A percentile compares a stretch with the other conserved stretches of the same genome.
phyloP scores from a whole-genome alignment of 1,140 invertebrate species.

The Latrodectus geometricus region DNA sequence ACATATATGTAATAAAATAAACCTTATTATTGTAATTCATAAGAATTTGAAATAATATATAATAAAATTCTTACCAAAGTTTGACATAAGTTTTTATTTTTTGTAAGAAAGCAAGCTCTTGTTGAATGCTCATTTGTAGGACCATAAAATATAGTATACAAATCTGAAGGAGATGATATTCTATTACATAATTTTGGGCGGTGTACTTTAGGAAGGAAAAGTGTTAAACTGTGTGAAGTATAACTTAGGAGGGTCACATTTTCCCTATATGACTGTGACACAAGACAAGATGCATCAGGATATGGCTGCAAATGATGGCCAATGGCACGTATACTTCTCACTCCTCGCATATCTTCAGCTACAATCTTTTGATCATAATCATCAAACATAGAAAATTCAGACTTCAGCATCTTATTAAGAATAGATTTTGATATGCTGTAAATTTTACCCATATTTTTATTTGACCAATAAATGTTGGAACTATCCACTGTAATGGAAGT shows the following conservation, averaged over 20 bases:
- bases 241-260: slow-evolving; percentile 68
- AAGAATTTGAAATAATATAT: neutral
- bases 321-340: slow-evolving; percentile 75
- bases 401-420: slow-evolving; percentile 54
- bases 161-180: slow-evolving; percentile 76
- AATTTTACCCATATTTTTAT: slow-evolving; percentile 74
- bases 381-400: neutral
- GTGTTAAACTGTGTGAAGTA: slow-evolving; percentile 75
- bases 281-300: slow-evolving; percentile 79
- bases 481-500: slow-evolving; percentile 69
- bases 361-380: slow-evolving; percentile 55
- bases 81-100: slow-evolving; percentile 65
- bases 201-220: slow-evolving; percentile 74
- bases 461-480: slow-evolving; percentile 69
- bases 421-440: slow-evolving; percentile 75
- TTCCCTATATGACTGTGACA: slow-evolving; percentile 73
- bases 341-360: slow-evolving; percentile 66
- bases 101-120: slow-evolving; percentile 14
- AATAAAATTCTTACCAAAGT: slow-evolving; percentile 11
- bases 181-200: slow-evolving; percentile 74
- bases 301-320: slow-evolving; percentile 82
- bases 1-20: neutral
- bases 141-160: slow-evolving; percentile 79
- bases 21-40: neutral
- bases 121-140: slow-evolving; percentile 39